These are phyloP conservation scores for Acheta domesticus DNA, from an alignment of 2,888 invertebrate genomes.

Conservation along the genomic window DNA sequence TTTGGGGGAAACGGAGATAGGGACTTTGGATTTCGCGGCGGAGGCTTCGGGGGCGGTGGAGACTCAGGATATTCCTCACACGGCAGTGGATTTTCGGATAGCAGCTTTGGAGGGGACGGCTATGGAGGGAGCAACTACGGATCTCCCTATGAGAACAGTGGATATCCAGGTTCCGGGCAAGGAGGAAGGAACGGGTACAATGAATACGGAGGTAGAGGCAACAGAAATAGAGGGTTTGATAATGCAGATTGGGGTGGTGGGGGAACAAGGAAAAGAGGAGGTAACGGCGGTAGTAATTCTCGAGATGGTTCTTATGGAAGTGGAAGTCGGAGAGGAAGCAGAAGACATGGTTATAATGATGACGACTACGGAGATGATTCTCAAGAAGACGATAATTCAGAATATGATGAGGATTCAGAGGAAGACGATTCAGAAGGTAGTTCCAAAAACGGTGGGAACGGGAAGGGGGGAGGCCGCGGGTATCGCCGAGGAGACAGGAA, in stretches of 20 bases:
- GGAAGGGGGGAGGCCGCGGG: background rate
- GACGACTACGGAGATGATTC: too few species aligned
- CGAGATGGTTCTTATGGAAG: too few species aligned
- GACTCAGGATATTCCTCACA: background rate
- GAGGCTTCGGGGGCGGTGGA: background rate
- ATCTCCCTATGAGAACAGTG: background rate
- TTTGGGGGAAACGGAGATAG: background rate
- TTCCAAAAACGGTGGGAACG: background rate
- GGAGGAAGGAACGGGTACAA: background rate
- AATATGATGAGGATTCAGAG: background rate
- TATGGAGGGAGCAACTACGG: background rate
- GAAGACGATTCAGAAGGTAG: background rate
- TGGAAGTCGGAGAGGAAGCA: too few species aligned
- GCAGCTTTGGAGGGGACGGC: background rate
- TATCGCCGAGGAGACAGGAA: background rate
- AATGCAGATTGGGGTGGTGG: background rate
- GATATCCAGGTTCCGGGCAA: background rate
- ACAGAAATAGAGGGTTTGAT: conserved; percentile 3
- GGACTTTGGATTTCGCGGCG: background rate
- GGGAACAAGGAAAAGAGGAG: background rate
- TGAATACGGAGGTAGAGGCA: background rate
- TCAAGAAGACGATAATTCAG: background rate
- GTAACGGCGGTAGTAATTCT: background rate
- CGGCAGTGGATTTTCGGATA: too few species aligned
- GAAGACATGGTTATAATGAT: too few species aligned